phyloP scores from a whole-genome alignment of 2,888 invertebrate species.

The Lymantria dispar region DNA sequence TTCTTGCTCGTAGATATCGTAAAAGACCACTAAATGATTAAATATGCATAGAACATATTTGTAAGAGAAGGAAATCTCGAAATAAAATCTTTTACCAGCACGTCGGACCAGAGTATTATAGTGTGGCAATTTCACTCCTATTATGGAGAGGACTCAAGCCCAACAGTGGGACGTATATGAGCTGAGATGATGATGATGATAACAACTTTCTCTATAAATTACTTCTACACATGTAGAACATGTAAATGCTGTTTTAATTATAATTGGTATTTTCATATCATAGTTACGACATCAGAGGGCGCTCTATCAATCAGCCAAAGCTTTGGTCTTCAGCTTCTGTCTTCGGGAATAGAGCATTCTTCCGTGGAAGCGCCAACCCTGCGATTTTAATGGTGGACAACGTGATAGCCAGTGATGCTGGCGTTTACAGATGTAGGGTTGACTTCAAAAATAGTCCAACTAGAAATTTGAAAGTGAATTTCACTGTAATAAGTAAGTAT shows the following conservation, averaged over 20 bases:
- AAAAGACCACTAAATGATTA: no score
- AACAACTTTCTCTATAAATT: no score
- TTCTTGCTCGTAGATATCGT: no score
- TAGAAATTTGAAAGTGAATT: conserved; percentile 93
- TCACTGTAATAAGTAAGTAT: conserved; percentile 94
- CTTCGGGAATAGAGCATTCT: conserved; percentile 90
- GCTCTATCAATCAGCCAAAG: conserved; percentile 88
- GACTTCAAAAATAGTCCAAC: conserved; percentile 96
- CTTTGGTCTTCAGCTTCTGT: conserved; percentile 91
- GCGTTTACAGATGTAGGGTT: conserved; percentile 93
- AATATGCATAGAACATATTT: no score
- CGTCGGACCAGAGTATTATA: no score
- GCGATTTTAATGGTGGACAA: conserved; percentile 90
- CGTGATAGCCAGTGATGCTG: conserved; percentile 89
- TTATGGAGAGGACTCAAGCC: no score
- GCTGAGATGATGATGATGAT: no score
- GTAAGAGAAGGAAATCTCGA: no score
- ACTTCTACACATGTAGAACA: no score
- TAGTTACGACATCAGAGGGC: conserved; percentile 90
- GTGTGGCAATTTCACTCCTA: no score
- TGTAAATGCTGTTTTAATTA: not conserved
- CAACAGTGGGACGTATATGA: no score
- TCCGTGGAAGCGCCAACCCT: conserved; percentile 88
- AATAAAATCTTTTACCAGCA: no score
- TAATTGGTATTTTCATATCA: not conserved